phyloP scores from a whole-genome alignment of 1,140 invertebrate genomes.

The Drosophila punjabiensis region DNA sequence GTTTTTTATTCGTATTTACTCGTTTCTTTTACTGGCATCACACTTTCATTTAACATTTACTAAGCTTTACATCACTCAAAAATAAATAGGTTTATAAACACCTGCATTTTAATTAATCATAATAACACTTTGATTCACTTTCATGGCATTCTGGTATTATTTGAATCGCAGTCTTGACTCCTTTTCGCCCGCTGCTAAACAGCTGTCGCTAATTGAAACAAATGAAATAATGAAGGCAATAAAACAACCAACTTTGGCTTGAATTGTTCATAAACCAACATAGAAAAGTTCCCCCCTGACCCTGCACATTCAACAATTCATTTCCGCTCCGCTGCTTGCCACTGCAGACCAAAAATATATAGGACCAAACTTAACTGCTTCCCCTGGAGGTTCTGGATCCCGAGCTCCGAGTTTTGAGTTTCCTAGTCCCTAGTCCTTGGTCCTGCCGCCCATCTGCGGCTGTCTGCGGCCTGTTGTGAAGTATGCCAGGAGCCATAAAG shows the following conservation, averaged over 20 bases:
- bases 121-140: conserved; percentile 42
- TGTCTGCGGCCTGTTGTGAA: conserved; percentile 47
- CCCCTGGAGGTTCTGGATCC: conserved; percentile 19
- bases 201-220: conserved; percentile 60
- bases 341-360: background rate
- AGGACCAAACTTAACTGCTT: conserved; percentile 37
- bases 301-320: conserved; percentile 56
- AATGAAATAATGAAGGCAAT: conserved; percentile 58
- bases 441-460: conserved; percentile 15
- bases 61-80: background rate
- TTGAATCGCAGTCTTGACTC: conserved; percentile 17
- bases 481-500: conserved; percentile 56
- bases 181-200: conserved; percentile 16
- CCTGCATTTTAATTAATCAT: conserved; percentile 16
- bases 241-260: conserved; percentile 50
- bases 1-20: no score
- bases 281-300: conserved; percentile 28
- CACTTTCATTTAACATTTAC: background rate
- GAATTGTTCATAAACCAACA: conserved; percentile 57
- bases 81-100: no score
- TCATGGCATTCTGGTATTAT: conserved; percentile 9
- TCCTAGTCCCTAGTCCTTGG: conserved; percentile 5
- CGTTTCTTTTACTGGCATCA: no score
- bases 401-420: background rate
- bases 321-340: conserved; percentile 51